These are phyloP conservation scores for Hemiscyllium ocellatum DNA, from an alignment of 2,113 vertebrate genomes.

Conservation along the genomic window DNA sequence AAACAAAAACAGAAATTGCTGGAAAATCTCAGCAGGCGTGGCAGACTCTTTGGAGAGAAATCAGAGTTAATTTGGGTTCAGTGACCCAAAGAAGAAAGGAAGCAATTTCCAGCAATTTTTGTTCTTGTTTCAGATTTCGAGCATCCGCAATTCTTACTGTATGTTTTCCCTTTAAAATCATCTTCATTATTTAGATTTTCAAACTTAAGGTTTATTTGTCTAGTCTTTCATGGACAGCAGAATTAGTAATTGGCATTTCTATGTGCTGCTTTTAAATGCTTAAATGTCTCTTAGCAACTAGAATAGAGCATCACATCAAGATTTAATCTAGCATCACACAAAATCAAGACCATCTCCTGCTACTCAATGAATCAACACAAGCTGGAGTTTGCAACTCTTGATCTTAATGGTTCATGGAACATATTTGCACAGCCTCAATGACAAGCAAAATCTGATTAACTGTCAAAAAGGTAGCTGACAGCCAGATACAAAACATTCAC, in stretches of 20 bases:
- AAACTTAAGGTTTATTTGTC: neutral
- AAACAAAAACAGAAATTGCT: too few species aligned
- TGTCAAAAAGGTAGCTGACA: neutral
- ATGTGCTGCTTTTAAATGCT: neutral
- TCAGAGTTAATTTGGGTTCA: too few species aligned
- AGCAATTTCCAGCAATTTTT: too few species aligned
- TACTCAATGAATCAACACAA: neutral
- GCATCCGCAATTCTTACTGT: too few species aligned
- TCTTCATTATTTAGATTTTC: too few species aligned
- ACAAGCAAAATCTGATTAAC: neutral
- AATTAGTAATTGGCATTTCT: neutral
- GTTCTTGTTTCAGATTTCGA: too few species aligned
- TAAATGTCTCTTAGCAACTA: neutral
- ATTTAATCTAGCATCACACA: neutral
- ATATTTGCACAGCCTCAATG: neutral
- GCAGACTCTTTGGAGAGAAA: too few species aligned
- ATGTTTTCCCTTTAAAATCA: too few species aligned
- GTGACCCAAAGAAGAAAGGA: too few species aligned
- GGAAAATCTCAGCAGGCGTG: too few species aligned
- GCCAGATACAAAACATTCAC: neutral
- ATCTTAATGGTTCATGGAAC: neutral
- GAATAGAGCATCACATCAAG: neutral
- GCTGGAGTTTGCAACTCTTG: neutral
- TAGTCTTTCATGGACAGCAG: neutral
- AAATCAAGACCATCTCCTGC: neutral